Conservation (phyloP, 2,797 vertebrate genomes). For the Oreonectes daqikongensis region DNA sequence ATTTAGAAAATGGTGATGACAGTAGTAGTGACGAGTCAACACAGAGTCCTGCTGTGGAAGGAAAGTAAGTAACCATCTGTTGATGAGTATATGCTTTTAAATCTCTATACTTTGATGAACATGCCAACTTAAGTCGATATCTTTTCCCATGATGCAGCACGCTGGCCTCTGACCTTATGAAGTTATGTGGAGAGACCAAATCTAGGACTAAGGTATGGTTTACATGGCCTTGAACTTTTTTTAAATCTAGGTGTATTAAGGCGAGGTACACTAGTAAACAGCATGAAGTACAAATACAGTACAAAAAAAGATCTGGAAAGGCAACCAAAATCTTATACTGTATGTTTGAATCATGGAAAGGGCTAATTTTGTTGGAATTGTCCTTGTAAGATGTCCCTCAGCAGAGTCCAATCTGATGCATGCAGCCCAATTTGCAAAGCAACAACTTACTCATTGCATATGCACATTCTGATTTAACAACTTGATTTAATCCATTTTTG, state of each 20-base stretch:
- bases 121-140: neutral
- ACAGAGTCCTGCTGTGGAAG: conserved; percentile 90
- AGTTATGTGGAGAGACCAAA: conserved; percentile 92
- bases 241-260: neutral
- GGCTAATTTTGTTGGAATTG: too few species aligned
- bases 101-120: neutral
- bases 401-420: too few species aligned
- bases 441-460: neutral
- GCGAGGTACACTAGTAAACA: neutral
- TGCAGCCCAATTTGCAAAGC: too few species aligned
- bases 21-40: conserved; percentile 95
- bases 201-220: conserved; percentile 88
- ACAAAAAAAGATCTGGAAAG: neutral
- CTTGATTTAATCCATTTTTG: neutral
- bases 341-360: too few species aligned
- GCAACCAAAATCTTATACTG: too few species aligned
- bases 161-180: conserved; percentile 90
- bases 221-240: neutral
- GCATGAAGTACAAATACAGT: neutral
- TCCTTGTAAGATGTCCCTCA: too few species aligned
- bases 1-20: conserved; percentile 89
- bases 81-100: neutral
- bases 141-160: conserved; percentile 72
- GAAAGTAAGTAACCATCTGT: conserved; percentile 77
- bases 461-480: neutral